These are phyloP conservation scores for Tetramorium parvispinum DNA, from an alignment of 1,140 invertebrate genomes.

Conservation along the genomic window DNA sequence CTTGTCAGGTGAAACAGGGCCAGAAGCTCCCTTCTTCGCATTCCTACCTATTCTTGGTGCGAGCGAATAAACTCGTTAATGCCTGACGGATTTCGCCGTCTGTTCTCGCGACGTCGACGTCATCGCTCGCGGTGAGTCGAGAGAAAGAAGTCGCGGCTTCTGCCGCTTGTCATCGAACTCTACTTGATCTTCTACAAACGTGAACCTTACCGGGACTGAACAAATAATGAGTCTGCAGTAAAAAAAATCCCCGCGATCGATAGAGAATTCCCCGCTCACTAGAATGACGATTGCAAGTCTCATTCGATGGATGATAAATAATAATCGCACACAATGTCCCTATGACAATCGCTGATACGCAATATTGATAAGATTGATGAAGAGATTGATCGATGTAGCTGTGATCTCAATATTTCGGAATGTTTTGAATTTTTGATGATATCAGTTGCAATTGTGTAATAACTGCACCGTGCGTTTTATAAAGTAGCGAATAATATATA, in stretches of 20 bases:
- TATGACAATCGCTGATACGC: slow-evolving; percentile 27
- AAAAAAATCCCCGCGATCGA: not conserved
- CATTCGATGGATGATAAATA: slow-evolving; percentile 19
- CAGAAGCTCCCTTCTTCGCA: not conserved
- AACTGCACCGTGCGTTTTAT: not conserved
- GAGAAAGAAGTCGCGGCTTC: slow-evolving; percentile 29
- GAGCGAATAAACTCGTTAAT: slow-evolving; percentile 45
- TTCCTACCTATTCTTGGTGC: slow-evolving; percentile 15
- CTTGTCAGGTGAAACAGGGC: slow-evolving; percentile 37
- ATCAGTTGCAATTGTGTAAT: slow-evolving; percentile 11
- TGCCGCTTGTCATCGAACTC: slow-evolving; percentile 10
- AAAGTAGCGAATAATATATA: not conserved
- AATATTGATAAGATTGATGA: slow-evolving; percentile 36
- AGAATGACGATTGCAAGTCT: not conserved
- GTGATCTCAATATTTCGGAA: not conserved
- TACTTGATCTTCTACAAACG: not conserved
- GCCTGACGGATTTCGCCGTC: not conserved
- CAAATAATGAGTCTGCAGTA: slow-evolving; percentile 45
- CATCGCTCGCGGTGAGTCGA: slow-evolving; percentile 9
- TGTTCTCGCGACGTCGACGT: slow-evolving; percentile 3
- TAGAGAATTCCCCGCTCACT: not conserved
- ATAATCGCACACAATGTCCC: slow-evolving; percentile 12
- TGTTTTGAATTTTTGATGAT: not conserved
- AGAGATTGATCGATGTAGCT: slow-evolving; percentile 13
- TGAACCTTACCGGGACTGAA: slow-evolving; percentile 16